Percentiles rank a stretch among this genome's conserved stretches.
phyloP scores from a whole-genome alignment of 2,888 invertebrate genomes.

The Resseliella maxima region DNA sequence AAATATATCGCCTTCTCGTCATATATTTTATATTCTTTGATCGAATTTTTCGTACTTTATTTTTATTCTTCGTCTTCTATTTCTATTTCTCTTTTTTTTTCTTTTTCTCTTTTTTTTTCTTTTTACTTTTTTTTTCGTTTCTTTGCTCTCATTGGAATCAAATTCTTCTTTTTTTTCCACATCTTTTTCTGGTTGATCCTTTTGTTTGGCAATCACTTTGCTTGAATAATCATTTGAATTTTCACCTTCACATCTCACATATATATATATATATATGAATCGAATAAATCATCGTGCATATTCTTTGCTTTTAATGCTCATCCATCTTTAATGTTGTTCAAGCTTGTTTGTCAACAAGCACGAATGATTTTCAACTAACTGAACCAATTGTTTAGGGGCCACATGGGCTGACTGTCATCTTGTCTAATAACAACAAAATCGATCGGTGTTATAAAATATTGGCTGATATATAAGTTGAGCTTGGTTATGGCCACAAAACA shows the following conservation, averaged over 20 bases:
- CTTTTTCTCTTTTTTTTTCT: too few relatives aligned
- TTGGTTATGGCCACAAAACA: conserved; percentile 16
- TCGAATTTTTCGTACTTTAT: neutral
- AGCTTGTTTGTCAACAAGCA: neutral
- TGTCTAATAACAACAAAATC: neutral
- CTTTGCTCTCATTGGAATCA: too few relatives aligned
- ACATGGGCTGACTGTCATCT: conserved; percentile 8
- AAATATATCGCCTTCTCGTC: neutral
- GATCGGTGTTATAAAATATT: neutral
- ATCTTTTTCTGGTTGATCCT: neutral
- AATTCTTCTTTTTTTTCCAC: too few relatives aligned
- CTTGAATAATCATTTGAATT: neutral
- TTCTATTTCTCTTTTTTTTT: too few relatives aligned
- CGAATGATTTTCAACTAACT: neutral
- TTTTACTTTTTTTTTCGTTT: too few relatives aligned
- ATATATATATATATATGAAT: neutral
- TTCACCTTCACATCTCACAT: neutral
- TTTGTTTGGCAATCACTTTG: neutral
- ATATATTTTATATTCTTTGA: neutral
- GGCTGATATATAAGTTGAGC: neutral
- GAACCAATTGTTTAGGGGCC: neutral
- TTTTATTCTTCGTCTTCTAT: too few relatives aligned
- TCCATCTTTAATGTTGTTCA: neutral
- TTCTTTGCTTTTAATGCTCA: neutral
- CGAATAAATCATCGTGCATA: too few relatives aligned